A percentile compares a stretch with the other conserved stretches of the same genome.
Evolutionary conservation across 2,797 vertebrate genomes (phyloP).

Genomic region (Coreius guichenoti): DNA sequence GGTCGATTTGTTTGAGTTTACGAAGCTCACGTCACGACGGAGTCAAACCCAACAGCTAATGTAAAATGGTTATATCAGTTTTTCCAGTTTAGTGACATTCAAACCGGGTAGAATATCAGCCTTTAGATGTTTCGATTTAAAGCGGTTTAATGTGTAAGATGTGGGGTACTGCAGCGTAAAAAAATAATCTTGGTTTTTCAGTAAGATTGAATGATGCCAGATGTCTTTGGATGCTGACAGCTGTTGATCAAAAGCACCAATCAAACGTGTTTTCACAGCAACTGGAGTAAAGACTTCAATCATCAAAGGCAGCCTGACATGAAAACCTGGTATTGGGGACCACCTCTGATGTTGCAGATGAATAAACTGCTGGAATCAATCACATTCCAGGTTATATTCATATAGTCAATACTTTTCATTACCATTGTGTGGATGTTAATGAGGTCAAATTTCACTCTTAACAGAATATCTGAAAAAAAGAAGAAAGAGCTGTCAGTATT

Average conservation of each 20-base stretch:
- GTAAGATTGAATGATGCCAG: constrained; percentile 19
- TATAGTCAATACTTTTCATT: not conserved
- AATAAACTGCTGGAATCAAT: constrained; percentile 25
- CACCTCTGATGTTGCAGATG: constrained; percentile 12
- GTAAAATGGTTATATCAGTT: not conserved
- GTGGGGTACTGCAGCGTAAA: not conserved
- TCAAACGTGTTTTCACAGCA: constrained; percentile 31
- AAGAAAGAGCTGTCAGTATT: not conserved
- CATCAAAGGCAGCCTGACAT: constrained; percentile 10
- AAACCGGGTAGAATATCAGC: not conserved
- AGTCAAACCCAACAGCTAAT: not conserved
- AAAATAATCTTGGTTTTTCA: not conserved
- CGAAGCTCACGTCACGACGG: fast-evolving
- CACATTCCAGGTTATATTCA: not conserved
- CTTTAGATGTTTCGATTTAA: constrained; percentile 13
- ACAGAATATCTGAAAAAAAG: not conserved
- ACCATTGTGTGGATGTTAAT: not conserved
- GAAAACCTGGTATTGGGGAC: constrained; percentile 24
- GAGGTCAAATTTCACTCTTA: not conserved
- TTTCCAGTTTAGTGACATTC: constrained; percentile 1
- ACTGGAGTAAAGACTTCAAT: constrained; percentile 1
- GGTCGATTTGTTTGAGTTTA: not conserved
- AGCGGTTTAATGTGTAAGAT: not conserved
- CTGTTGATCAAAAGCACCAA: constrained; percentile 44
- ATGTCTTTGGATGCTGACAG: constrained; percentile 31